Evolutionary conservation across 1,140 invertebrate genomes (phyloP).

Genomic region (Drosophila subpulchrella): DNA sequence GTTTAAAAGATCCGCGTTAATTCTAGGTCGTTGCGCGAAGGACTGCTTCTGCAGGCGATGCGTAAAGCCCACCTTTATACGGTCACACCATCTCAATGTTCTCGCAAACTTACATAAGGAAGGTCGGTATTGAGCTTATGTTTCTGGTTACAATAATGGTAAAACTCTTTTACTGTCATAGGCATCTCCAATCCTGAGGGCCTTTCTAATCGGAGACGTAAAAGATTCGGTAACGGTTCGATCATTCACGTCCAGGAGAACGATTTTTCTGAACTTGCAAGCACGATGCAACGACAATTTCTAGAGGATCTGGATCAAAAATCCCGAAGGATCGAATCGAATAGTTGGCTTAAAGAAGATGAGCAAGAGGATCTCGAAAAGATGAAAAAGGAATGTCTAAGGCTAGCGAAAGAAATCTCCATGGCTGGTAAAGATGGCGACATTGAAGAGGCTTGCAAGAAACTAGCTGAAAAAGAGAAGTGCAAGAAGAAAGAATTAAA

Average conservation of each 20-base stretch:
- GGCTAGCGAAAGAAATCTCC: neutral
- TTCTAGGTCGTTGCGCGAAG: neutral
- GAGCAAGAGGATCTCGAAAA: neutral
- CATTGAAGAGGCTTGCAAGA: constrained; percentile 1
- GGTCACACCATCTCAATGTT: neutral
- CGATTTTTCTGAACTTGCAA: neutral
- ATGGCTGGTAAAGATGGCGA: neutral
- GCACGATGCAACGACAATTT: neutral
- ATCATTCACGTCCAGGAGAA: neutral
- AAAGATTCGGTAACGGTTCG: too few species aligned
- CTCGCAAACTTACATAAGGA: neutral
- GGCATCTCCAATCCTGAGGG: neutral
- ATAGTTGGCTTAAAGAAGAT: neutral
- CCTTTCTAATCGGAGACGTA: neutral
- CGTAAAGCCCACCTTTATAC: neutral
- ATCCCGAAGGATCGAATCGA: neutral
- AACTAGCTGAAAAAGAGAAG: constrained; percentile 15
- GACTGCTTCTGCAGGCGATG: neutral
- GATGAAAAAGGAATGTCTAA: neutral
- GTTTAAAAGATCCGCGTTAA: neutral
- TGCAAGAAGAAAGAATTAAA: neutral
- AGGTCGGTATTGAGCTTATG: neutral
- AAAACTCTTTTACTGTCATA: neutral
- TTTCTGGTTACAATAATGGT: neutral
- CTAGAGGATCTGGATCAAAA: neutral